Conservation (phyloP, 2,113 vertebrate species). For the Monarcha castaneiventris region DNA sequence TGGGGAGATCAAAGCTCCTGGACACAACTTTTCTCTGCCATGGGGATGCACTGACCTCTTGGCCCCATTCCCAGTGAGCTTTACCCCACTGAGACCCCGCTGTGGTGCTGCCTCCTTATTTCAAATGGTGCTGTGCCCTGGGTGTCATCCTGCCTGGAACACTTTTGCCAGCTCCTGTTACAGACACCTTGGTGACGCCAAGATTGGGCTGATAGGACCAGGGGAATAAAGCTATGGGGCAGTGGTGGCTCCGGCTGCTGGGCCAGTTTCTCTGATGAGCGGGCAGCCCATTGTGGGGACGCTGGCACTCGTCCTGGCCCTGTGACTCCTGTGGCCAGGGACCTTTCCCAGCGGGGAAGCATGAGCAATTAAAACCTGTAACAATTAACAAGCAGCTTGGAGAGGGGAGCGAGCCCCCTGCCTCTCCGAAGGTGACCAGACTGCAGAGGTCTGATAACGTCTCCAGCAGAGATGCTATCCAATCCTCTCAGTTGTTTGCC, state of each 20-base stretch:
- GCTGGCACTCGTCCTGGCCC: not conserved
- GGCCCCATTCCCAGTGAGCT: not conserved
- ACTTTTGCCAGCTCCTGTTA: fast-evolving
- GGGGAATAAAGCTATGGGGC: conserved; percentile 2
- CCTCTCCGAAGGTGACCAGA: not conserved
- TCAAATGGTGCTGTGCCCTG: fast-evolving
- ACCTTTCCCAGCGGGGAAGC: not conserved
- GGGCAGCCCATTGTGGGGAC: not conserved
- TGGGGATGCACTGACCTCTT: conserved; percentile 20
- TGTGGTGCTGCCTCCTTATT: fast-evolving
- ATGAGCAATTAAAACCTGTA: not conserved
- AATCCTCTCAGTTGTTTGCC: fast-evolving
- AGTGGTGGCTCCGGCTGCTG: not conserved
- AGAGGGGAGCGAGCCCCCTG: not conserved
- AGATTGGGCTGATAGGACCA: not conserved
- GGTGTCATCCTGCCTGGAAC: not conserved
- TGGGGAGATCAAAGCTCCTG: not conserved
- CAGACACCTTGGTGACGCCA: not conserved
- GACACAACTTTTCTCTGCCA: not conserved
- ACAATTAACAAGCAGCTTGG: not conserved
- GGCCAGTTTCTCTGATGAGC: not conserved
- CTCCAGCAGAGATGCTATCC: not conserved
- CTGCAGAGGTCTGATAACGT: not conserved
- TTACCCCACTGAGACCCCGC: not conserved
- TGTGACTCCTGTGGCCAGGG: not conserved